Percentiles rank a stretch among this genome's conserved stretches.
Conservation (phyloP, 2,113 vertebrate genomes). For the Platichthys flesus region DNA sequence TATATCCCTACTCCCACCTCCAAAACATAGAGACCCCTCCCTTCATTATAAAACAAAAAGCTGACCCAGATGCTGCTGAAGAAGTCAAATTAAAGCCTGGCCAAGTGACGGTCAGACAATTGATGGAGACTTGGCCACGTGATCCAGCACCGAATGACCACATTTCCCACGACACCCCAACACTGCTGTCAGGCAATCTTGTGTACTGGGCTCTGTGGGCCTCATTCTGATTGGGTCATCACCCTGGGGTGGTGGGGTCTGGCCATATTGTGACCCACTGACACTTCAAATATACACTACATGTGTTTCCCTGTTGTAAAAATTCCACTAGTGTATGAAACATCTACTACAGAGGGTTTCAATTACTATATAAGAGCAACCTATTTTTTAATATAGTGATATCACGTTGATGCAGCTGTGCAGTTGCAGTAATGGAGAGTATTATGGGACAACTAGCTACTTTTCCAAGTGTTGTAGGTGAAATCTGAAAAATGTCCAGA, state of each 20-base stretch:
- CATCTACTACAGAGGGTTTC: not conserved
- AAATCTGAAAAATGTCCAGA: too few species aligned
- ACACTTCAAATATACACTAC: conserved; percentile 12
- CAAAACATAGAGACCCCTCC: too few species aligned
- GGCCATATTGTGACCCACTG: not conserved
- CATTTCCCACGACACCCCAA: conserved; percentile 57
- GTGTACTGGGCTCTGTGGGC: conserved; percentile 37
- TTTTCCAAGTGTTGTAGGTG: not conserved
- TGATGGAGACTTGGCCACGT: conserved; percentile 28
- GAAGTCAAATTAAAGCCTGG: not conserved
- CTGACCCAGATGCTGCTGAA: not conserved
- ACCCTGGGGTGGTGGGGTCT: conserved; percentile 9
- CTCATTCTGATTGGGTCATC: conserved; percentile 46
- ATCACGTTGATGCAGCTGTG: not conserved
- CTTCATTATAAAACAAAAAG: not conserved
- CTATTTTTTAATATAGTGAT: not conserved
- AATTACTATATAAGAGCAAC: not conserved
- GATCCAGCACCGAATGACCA: conserved; percentile 41
- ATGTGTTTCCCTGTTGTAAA: conserved; percentile 1
- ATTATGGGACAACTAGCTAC: not conserved
- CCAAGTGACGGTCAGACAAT: conserved; percentile 7
- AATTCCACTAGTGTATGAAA: not conserved
- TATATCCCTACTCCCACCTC: too few species aligned
- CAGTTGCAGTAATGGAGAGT: too few species aligned
- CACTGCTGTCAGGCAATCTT: conserved; percentile 43